Evolutionary conservation across 2,888 invertebrate species (phyloP).

Genomic region (Eupithecia vulgata): DNA sequence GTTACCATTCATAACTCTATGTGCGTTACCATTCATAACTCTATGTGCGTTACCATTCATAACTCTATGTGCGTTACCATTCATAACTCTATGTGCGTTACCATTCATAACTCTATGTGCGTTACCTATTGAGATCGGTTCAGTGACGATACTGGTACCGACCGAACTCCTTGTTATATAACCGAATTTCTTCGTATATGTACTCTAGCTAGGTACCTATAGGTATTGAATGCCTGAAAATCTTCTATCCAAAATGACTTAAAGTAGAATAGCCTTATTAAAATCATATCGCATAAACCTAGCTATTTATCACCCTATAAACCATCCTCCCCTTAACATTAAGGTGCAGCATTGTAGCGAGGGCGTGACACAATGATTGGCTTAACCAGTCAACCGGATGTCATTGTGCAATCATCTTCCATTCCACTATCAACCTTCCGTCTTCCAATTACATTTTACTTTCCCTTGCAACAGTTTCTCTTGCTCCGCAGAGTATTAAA

Average conservation of each 20-base stretch:
- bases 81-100: too few species aligned
- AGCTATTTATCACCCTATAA: not conserved
- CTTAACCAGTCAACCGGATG: slow-evolving; percentile 34
- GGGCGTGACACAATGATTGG: slow-evolving; percentile 35
- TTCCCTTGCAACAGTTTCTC: not conserved
- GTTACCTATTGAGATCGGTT: not conserved
- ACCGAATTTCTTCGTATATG: too few species aligned
- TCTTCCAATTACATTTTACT: not conserved
- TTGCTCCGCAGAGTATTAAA: not conserved
- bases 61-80: too few species aligned
- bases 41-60: not conserved
- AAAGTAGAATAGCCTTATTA: not conserved
- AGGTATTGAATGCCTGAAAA: not conserved
- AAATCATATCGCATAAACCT: not conserved
- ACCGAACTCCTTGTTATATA: not conserved
- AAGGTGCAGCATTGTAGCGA: slow-evolving; percentile 30
- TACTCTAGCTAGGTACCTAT: too few species aligned
- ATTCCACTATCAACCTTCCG: slow-evolving; percentile 18
- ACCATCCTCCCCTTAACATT: slow-evolving; percentile 25
- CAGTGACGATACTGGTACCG: not conserved
- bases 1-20: not conserved
- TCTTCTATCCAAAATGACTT: not conserved
- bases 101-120: too few species aligned
- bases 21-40: too few species aligned
- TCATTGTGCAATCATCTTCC: slow-evolving; percentile 33